Percentiles rank a stretch among this genome's conserved stretches.
Conservation (phyloP, 2,797 vertebrate genomes). For the Sarcophilus harrisii region DNA sequence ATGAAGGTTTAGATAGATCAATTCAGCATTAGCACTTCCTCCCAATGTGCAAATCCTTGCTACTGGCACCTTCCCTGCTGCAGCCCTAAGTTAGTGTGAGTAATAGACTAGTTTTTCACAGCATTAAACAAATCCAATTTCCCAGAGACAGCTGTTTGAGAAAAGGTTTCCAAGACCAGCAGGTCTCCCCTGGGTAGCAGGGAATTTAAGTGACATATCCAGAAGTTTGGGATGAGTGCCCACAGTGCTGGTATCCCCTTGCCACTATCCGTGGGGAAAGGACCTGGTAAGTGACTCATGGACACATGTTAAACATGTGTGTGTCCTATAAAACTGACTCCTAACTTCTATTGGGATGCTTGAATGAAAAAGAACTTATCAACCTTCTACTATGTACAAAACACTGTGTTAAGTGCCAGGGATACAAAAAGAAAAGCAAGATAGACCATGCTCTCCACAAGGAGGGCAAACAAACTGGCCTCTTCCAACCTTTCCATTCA, state of each 20-base stretch:
- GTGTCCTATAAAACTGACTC: rapidly evolving
- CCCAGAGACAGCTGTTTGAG: slow-evolving; percentile 81
- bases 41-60: neutral
- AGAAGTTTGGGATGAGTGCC: slow-evolving; percentile 66
- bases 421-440: neutral
- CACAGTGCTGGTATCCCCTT: slow-evolving; percentile 43
- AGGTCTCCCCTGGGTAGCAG: slow-evolving; percentile 71
- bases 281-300: neutral
- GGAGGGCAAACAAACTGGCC: neutral
- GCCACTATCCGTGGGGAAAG: neutral
- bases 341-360: slow-evolving; percentile 4
- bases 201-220: slow-evolving; percentile 76
- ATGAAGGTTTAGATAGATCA: neutral
- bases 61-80: neutral
- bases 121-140: slow-evolving; percentile 82
- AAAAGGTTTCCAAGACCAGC: slow-evolving; percentile 83
- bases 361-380: neutral
- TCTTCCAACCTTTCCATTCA: neutral
- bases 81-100: neutral
- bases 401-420: neutral
- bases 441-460: neutral
- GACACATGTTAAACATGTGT: rapidly evolving
- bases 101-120: slow-evolving; percentile 75
- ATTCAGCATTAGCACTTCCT: neutral
- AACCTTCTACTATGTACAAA: neutral